phyloP scores from a whole-genome alignment of 2,113 vertebrate species.

The Leucopternis melanops region DNA sequence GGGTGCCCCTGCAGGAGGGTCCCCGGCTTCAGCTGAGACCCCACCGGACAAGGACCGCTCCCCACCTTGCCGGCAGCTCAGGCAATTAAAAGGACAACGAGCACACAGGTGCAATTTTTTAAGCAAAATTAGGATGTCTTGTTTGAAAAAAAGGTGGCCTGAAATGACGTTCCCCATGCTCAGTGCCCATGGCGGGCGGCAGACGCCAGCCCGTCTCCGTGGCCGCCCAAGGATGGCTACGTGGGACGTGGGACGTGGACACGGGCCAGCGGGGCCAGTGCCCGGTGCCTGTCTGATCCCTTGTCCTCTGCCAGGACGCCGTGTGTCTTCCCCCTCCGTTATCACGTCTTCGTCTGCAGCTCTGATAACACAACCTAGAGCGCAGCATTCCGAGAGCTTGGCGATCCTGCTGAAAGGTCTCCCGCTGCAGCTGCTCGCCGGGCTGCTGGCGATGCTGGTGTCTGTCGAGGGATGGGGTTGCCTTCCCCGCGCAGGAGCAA shows the following conservation, averaged over 20 bases:
- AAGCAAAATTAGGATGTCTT: background rate
- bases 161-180: fast-evolving
- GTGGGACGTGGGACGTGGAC: background rate
- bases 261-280: fast-evolving
- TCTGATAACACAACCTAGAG: background rate
- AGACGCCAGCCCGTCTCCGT: fast-evolving
- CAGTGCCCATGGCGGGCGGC: background rate
- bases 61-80: background rate
- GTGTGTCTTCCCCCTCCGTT: fast-evolving
- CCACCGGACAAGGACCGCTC: fast-evolving
- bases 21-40: background rate
- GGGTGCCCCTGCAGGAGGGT: background rate
- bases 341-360: background rate
- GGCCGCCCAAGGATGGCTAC: background rate
- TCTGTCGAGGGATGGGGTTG: background rate
- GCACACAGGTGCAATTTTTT: background rate
- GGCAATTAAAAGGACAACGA: background rate
- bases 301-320: fast-evolving
- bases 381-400: background rate
- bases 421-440: fast-evolving
- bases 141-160: background rate
- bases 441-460: background rate
- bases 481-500: background rate
- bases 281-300: background rate
- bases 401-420: background rate